Percentiles rank a stretch among this genome's conserved stretches.
These are phyloP conservation scores for Candoia aspera DNA, from an alignment of 2,113 vertebrate species.

Conservation along the genomic window DNA sequence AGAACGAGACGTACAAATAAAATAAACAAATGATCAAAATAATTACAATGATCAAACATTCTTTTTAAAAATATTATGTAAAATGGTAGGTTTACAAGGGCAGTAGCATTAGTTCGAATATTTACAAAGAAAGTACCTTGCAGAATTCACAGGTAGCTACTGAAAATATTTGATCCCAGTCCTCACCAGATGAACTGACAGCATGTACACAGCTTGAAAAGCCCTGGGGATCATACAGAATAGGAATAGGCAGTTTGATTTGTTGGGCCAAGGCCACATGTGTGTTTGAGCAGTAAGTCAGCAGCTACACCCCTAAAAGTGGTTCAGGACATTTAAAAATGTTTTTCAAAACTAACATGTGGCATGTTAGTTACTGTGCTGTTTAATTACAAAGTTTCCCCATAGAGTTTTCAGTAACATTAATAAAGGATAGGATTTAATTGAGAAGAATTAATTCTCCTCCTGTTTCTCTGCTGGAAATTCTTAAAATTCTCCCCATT, in stretches of 20 bases:
- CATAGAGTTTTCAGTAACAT: neutral
- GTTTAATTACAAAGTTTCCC: neutral
- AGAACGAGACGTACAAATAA: neutral
- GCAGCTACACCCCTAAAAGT: neutral
- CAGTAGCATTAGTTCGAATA: neutral
- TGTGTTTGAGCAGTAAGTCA: neutral
- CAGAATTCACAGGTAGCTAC: no score
- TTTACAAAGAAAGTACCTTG: no score
- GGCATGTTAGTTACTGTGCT: neutral
- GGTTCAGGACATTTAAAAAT: neutral
- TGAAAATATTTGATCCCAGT: no score
- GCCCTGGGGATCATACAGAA: neutral
- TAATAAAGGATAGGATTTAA: neutral
- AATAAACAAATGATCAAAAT: neutral
- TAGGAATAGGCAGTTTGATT: neutral
- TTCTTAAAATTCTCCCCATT: neutral
- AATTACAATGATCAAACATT: neutral
- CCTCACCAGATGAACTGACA: no score
- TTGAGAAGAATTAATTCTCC: neutral
- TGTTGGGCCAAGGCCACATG: neutral
- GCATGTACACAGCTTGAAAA: neutral
- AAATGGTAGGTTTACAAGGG: neutral
- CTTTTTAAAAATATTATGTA: neutral
- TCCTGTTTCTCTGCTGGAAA: neutral
- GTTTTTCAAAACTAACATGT: neutral